Percentiles rank a stretch among this genome's conserved stretches.
Evolutionary conservation across 2,888 invertebrate genomes (phyloP).

Genomic region (Drosophila eohydei): DNA sequence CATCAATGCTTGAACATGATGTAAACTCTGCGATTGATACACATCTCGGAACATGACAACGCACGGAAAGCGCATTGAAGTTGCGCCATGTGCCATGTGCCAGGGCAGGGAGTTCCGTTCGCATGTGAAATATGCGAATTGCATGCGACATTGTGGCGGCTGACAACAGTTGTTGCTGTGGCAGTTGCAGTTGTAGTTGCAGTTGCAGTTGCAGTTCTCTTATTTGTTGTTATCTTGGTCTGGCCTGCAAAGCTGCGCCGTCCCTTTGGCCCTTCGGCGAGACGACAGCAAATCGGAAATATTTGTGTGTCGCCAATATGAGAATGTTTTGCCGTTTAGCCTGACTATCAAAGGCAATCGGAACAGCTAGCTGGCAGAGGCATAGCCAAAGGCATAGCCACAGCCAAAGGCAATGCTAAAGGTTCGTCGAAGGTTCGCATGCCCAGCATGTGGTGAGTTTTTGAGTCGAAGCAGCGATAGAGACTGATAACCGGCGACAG

Average conservation of each 20-base stretch:
- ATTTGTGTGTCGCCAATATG: constrained; percentile 75
- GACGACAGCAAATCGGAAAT: constrained; percentile 65
- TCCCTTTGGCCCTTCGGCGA: constrained; percentile 9
- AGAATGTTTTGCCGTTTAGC: constrained; percentile 54
- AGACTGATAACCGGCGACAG: constrained; percentile 71
- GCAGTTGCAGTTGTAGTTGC: constrained; percentile 14
- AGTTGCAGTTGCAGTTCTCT: constrained; percentile 1
- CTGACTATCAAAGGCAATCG: constrained; percentile 66
- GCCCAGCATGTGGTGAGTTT: constrained; percentile 75
- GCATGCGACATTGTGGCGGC: constrained; percentile 47
- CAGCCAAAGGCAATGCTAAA: neutral
- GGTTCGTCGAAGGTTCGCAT: constrained; percentile 44
- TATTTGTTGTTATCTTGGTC: constrained; percentile 35
- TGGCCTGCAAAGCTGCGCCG: constrained; percentile 36
- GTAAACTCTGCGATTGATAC: constrained; percentile 66
- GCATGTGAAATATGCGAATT: constrained; percentile 61
- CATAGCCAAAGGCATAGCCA: constrained; percentile 42
- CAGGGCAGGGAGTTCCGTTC: constrained; percentile 27
- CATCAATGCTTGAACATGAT: constrained; percentile 59
- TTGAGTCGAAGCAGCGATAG: constrained; percentile 65
- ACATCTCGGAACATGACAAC: constrained; percentile 53
- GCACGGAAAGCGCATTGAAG: constrained; percentile 7
- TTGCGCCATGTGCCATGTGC: constrained; percentile 12
- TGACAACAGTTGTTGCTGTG: constrained; percentile 14
- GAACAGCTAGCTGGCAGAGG: constrained; percentile 11